phyloP scores from a whole-genome alignment of 2,113 vertebrate genomes.

The Serinus canaria region DNA sequence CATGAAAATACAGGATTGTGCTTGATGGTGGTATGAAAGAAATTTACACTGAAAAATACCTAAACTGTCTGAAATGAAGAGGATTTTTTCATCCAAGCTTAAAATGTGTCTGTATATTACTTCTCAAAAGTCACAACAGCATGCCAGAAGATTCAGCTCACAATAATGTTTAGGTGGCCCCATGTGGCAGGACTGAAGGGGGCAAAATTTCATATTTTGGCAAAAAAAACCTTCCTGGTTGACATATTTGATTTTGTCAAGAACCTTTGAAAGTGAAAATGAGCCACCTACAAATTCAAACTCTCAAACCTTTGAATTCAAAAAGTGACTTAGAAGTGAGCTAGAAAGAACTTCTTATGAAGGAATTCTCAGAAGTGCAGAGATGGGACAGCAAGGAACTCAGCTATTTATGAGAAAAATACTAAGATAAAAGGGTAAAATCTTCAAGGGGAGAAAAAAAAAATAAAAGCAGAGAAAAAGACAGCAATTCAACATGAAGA shows the following conservation, averaged over 20 bases:
- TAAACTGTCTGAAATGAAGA: not conserved
- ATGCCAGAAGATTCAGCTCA: not conserved
- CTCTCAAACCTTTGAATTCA: not conserved
- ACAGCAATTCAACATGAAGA: not conserved
- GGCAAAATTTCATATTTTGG: not conserved
- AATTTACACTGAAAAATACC: not conserved
- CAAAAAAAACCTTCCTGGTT: not conserved
- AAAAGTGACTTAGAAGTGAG: not conserved
- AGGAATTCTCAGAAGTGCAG: not conserved
- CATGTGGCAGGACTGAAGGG: not conserved
- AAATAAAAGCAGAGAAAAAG: not conserved
- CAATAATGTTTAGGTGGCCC: no score
- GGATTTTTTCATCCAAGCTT: not conserved
- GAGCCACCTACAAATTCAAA: not conserved
- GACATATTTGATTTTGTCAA: not conserved
- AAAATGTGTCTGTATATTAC: not conserved
- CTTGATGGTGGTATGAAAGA: not conserved
- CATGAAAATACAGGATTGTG: not conserved
- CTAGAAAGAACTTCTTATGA: not conserved
- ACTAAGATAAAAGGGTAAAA: not conserved
- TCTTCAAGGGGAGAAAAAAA: not conserved
- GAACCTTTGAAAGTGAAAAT: not conserved
- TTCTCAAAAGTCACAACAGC: not conserved
- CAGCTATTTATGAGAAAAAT: not conserved
- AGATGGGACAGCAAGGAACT: not conserved